These are phyloP conservation scores for Ivindomyrus marchei DNA, from an alignment of 2,113 vertebrate genomes.

Conservation along the genomic window DNA sequence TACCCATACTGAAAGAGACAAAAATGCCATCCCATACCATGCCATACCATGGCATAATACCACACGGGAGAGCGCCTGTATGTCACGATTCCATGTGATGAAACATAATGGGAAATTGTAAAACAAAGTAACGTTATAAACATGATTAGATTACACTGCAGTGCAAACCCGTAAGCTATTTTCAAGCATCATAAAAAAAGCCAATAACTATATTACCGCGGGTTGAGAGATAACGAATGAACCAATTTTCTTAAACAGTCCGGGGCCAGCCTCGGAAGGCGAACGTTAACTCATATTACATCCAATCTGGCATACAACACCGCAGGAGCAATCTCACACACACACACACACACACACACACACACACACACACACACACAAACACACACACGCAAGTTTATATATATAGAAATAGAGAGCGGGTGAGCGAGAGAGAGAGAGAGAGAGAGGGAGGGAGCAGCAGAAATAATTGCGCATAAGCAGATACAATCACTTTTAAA, in stretches of 20 bases:
- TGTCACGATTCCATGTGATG: slow-evolving; percentile 39
- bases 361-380: neutral
- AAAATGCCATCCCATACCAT: neutral
- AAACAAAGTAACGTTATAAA: slow-evolving; percentile 58
- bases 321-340: neutral
- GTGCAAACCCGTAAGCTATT: slow-evolving; percentile 52
- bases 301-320: neutral
- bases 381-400: neutral
- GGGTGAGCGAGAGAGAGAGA: neutral
- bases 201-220: slow-evolving; percentile 55
- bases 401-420: neutral
- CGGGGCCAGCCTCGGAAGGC: slow-evolving; percentile 27
- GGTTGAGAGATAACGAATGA: slow-evolving; percentile 55
- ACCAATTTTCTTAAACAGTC: slow-evolving; percentile 56
- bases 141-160: slow-evolving; percentile 59
- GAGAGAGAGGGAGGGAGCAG: neutral
- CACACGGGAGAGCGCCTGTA: slow-evolving; percentile 9
- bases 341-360: neutral
- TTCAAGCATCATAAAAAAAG: slow-evolving; percentile 53
- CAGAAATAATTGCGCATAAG: neutral
- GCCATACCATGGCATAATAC: neutral
- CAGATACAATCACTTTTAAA: neutral
- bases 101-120: slow-evolving; percentile 55
- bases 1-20: neutral
- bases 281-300: slow-evolving; percentile 6